phyloP scores from a whole-genome alignment of 1,140 invertebrate genomes.

The Ips typographus region DNA sequence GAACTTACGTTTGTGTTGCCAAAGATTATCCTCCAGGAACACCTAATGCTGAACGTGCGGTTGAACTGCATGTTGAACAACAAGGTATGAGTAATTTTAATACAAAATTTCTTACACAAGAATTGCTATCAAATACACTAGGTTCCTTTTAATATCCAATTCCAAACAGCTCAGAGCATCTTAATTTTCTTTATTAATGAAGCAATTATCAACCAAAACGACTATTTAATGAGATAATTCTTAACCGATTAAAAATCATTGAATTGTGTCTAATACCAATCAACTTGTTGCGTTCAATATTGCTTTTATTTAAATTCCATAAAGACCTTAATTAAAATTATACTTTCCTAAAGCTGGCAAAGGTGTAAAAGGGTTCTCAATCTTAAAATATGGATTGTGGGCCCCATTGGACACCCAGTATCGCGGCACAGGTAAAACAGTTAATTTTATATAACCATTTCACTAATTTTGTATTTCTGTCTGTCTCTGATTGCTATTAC shows the following conservation, averaged over 20 bases:
- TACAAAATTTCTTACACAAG: too few relatives aligned
- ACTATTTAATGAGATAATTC: too few relatives aligned
- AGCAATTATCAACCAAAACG: too few relatives aligned
- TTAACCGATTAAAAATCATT: too few relatives aligned
- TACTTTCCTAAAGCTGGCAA: constrained; percentile 46
- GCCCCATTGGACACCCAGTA: constrained; percentile 51
- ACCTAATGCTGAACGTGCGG: constrained; percentile 59
- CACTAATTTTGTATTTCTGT: background rate
- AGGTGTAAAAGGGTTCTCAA: constrained; percentile 48
- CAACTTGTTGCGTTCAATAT: too few relatives aligned
- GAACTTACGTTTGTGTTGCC: constrained; percentile 82
- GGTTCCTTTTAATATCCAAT: too few relatives aligned
- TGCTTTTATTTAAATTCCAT: too few relatives aligned
- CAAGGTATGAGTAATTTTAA: constrained; percentile 60
- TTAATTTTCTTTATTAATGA: too few relatives aligned
- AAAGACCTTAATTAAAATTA: background rate
- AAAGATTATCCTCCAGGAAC: constrained; percentile 61
- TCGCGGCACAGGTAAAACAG: constrained; percentile 51
- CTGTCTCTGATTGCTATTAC: background rate
- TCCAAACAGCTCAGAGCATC: too few relatives aligned
- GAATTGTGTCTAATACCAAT: too few relatives aligned
- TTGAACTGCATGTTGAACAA: constrained; percentile 66
- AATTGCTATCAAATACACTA: too few relatives aligned
- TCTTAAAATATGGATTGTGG: constrained; percentile 52
- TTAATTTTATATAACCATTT: background rate